Percentiles rank a stretch among this genome's conserved stretches.
Evolutionary conservation across 2,113 vertebrate genomes (phyloP).

Genomic region (Tamias sibiricus): DNA sequence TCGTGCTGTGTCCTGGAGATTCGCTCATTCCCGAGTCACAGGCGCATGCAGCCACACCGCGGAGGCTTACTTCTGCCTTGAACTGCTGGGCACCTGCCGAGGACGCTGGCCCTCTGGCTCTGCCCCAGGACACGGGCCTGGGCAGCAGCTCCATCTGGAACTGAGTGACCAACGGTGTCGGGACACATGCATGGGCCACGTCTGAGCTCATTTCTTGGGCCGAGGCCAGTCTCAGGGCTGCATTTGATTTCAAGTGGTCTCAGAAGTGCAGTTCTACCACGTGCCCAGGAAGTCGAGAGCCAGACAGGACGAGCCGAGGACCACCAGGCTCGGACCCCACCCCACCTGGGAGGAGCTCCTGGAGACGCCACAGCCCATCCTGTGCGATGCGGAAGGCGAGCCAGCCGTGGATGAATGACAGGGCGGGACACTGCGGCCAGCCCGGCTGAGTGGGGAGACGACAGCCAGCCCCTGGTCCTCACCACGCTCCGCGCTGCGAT

Average conservation of each 20-base stretch:
- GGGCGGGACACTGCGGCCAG: fast-evolving
- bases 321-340: fast-evolving
- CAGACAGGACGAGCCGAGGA: too few relatives aligned
- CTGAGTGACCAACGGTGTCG: too few relatives aligned
- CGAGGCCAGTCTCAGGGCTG: fast-evolving
- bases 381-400: background rate
- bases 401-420: fast-evolving
- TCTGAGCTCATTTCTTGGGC: too few relatives aligned
- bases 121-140: fast-evolving
- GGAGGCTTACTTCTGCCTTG: background rate
- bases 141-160: fast-evolving
- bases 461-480: background rate
- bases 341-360: fast-evolving
- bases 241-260: background rate
- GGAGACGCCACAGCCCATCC: too few relatives aligned
- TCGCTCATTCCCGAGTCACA: fast-evolving
- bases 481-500: background rate
- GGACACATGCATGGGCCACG: fast-evolving
- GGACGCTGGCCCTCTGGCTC: fast-evolving
- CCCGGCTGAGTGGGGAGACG: background rate
- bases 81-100: fast-evolving
- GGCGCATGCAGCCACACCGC: fast-evolving
- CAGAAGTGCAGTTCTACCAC: fast-evolving
- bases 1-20: background rate
- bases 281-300: fast-evolving